These are phyloP conservation scores for Molossus molossus DNA, from an alignment of 2,797 vertebrate genomes.

Conservation along the genomic window DNA sequence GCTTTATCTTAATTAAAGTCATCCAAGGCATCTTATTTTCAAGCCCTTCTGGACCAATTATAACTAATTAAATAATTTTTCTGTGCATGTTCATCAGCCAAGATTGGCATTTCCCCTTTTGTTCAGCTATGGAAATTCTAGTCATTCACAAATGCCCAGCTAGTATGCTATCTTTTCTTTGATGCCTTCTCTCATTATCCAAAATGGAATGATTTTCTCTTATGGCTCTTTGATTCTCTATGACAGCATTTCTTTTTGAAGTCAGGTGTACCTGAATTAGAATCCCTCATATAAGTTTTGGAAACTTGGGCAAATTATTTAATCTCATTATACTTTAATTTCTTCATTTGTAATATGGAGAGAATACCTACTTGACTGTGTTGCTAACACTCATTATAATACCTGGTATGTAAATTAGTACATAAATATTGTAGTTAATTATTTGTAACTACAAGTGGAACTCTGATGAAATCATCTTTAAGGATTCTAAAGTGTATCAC, in stretches of 20 bases:
- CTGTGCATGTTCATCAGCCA: background rate
- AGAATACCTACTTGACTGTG: background rate
- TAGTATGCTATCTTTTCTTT: background rate
- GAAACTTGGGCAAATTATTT: background rate
- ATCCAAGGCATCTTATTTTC: background rate
- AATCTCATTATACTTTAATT: conserved; percentile 15
- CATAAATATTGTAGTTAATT: conserved; percentile 9
- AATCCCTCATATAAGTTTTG: conserved; percentile 14
- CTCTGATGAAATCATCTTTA: conserved; percentile 37
- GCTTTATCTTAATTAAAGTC: conserved; percentile 7
- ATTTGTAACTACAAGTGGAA: background rate
- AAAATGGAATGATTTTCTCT: background rate
- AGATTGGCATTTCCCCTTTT: background rate
- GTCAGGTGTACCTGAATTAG: conserved; percentile 5
- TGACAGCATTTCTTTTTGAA: background rate
- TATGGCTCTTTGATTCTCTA: background rate
- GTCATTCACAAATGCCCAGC: background rate
- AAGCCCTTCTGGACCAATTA: background rate
- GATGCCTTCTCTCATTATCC: background rate
- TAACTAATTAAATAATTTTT: background rate
- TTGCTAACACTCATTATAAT: background rate
- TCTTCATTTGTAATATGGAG: background rate
- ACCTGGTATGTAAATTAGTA: background rate
- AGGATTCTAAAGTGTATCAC: background rate
- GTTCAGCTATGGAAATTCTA: background rate